Conservation (phyloP, 2,888 invertebrate species). For the Leptopilina drosophilae region DNA sequence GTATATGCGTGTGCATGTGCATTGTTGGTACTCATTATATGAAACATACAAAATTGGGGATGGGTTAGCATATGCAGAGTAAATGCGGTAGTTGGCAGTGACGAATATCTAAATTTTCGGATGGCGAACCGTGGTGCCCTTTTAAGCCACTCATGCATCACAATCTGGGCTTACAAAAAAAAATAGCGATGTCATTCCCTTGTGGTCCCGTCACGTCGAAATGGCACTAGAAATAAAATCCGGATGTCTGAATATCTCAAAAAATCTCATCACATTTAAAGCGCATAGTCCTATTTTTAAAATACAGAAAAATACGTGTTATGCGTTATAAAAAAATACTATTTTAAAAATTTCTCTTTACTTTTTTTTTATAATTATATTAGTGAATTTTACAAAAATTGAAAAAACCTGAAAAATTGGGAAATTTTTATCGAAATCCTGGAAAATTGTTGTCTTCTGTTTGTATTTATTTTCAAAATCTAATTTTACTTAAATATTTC, state of each 20-base stretch:
- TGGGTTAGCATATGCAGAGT: constrained; percentile 30
- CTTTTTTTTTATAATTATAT: no score
- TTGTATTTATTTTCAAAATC: no score
- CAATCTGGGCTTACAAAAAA: constrained; percentile 53
- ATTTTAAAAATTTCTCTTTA: no score
- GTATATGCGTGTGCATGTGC: neutral
- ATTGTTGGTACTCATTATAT: constrained; percentile 36
- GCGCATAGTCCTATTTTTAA: neutral
- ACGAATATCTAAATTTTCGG: constrained; percentile 65
- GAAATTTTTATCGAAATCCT: no score
- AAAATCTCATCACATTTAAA: constrained; percentile 2
- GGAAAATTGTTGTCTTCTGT: no score
- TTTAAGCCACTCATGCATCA: constrained; percentile 64
- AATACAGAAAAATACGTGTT: no score
- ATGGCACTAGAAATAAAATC: constrained; percentile 21
- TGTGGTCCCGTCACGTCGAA: constrained; percentile 19
- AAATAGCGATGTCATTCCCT: constrained; percentile 29
- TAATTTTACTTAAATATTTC: no score
- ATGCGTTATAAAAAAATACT: no score
- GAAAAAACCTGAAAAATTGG: no score
- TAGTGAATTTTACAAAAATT: no score
- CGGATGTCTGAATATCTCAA: neutral
- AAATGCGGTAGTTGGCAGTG: constrained; percentile 62
- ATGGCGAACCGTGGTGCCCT: constrained; percentile 51
- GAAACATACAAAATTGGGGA: constrained; percentile 48